These are phyloP conservation scores for Leptura quadrifasciata DNA, from an alignment of 2,888 invertebrate genomes.

Conservation along the genomic window DNA sequence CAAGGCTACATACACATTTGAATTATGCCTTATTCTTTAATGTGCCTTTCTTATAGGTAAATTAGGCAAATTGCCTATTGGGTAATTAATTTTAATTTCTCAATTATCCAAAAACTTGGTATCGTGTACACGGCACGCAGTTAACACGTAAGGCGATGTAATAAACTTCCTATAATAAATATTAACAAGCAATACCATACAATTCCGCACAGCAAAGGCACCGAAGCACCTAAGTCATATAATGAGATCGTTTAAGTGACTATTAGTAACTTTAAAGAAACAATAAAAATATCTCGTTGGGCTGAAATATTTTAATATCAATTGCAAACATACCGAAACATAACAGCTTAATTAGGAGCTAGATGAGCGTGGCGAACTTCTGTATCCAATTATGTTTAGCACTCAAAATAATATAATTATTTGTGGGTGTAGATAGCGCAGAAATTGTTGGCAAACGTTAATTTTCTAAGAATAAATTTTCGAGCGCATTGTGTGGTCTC, in stretches of 20 bases:
- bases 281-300: conserved; percentile 29
- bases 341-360: conserved; percentile 25
- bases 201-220: background rate
- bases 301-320: conserved; percentile 28
- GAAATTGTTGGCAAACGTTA: conserved; percentile 55
- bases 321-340: conserved; percentile 26
- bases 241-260: conserved; percentile 14
- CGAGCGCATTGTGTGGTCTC: conserved; percentile 58
- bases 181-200: background rate
- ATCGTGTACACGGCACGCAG: background rate
- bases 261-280: background rate
- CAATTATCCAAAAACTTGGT: background rate
- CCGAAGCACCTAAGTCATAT: conserved; percentile 15
- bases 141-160: background rate
- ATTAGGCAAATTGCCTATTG: too few relatives aligned
- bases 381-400: conserved; percentile 28
- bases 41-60: background rate
- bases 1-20: too few relatives aligned
- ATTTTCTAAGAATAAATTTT: conserved; percentile 58
- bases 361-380: conserved; percentile 18
- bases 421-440: conserved; percentile 35
- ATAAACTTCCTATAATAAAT: conserved; percentile 1
- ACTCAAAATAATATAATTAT: conserved; percentile 19
- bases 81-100: background rate
- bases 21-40: too few relatives aligned